Evolutionary conservation across 92 coral and sea anemone species (phyloP), one percentile per base, ranked within the genome.

Genomic region (Metridium senile): DNA sequence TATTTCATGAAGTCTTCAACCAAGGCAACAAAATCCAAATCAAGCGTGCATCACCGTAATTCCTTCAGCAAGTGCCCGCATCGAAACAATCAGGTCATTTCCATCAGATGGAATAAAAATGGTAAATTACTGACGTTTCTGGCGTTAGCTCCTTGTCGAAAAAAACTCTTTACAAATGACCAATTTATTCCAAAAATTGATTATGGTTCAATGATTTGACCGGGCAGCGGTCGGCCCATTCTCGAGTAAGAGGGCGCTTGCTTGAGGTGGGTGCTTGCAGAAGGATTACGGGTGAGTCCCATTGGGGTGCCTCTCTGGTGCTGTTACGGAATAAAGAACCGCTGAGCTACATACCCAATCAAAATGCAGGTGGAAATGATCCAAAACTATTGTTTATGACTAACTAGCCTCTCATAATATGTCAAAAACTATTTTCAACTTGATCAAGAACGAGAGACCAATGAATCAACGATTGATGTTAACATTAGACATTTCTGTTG

Each of bases 41-140:
- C n/a, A 39, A 29, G 34, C 43, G 59, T 62, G 35, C 58, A 27
- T 63, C 90, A 74, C 91, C 79, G 89, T 89, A 80, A 89, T 76
- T 79, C 94, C 94, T 89, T 81, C 79, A 79, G 94, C 88, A 87
- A 87, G 94, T 86, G 90, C 91, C 91, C 91, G 59, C 88, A n/a
- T n/a, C n/a, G n/a, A n/a, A n/a, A 85, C 87, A 86, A 75, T 72
- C 59, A 20, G 17, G 8, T 45, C 51, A 17, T 45, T 7, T 8
- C 8, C 17, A 45, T 45, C 17, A 45, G 21, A 19, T 10, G 11
- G 20, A 58, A 20, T n/a, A n/a, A n/a, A n/a, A n/a, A n/a, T n/a
- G n/a, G n/a, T 20, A 23, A 9, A 58, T 58, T 31, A 65, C 32
- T 65, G 43, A 8, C n/a, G n/a, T n/a, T n/a, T n/a, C n/a, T n/a